phyloP scores from a whole-genome alignment of 2,113 vertebrate species.

The Rhizomys pruinosus region DNA sequence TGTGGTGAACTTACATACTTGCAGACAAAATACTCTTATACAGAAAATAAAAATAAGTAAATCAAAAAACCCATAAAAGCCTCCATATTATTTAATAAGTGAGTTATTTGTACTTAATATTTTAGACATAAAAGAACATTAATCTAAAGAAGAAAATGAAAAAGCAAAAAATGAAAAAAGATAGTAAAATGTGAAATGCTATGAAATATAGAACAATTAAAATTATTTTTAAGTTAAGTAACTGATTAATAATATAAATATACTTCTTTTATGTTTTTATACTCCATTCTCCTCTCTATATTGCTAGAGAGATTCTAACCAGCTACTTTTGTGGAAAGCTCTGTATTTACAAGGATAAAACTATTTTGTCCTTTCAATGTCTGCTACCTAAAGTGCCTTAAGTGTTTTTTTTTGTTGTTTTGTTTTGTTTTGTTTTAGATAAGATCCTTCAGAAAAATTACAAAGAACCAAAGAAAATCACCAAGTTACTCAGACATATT shows the following conservation, averaged over 20 bases:
- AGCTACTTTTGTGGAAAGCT: background rate
- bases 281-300: background rate
- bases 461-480: background rate
- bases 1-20: no score
- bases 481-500: no score
- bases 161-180: background rate
- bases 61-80: no score
- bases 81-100: background rate
- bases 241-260: background rate
- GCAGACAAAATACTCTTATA: no score
- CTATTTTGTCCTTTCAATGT: background rate
- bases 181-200: background rate
- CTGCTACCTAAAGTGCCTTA: background rate
- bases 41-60: no score
- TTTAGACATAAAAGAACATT: conserved; percentile 5
- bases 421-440: background rate
- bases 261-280: background rate
- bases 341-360: no score
- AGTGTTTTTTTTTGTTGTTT: background rate
- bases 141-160: background rate
- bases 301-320: background rate
- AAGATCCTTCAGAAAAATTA: background rate
- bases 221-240: background rate
- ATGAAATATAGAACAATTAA: background rate
- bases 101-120: background rate